Conservation (phyloP, 2,797 vertebrate genomes). For the Psittacula derbiana region DNA sequence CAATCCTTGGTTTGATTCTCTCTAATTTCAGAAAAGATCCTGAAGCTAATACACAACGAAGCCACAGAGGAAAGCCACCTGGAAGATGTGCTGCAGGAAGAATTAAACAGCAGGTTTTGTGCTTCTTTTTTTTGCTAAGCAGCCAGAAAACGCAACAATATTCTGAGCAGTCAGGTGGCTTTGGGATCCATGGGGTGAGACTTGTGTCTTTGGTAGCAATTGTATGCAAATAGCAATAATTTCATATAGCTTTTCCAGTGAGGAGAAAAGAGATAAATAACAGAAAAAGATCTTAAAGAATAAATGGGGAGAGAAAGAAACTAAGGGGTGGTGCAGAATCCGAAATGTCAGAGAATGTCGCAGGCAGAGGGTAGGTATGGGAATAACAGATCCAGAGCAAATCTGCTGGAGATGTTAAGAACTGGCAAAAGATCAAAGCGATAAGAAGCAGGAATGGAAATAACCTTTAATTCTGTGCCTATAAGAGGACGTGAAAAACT, state of each 20-base stretch:
- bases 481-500: constrained; percentile 41
- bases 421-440: constrained; percentile 60
- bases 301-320: constrained; percentile 10
- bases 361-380: constrained; percentile 49
- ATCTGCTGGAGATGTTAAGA: constrained; percentile 59
- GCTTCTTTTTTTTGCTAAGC: neutral
- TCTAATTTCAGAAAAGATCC: constrained; percentile 12
- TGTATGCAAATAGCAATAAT: neutral
- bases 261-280: neutral
- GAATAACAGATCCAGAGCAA: constrained; percentile 65
- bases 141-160: neutral
- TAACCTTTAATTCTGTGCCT: constrained; percentile 64
- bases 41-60: neutral
- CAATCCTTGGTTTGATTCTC: neutral
- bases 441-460: constrained; percentile 59
- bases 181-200: neutral
- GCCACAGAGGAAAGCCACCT: constrained; percentile 18
- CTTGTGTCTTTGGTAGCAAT: neutral
- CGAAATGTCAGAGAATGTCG: constrained; percentile 54
- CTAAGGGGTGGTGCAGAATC: neutral
- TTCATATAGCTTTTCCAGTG: neutral
- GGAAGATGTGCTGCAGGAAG: neutral
- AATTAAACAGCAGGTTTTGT: neutral
- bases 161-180: neutral
- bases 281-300: neutral